phyloP scores from a whole-genome alignment of 1,140 invertebrate genomes.

The Bombus turneri region DNA sequence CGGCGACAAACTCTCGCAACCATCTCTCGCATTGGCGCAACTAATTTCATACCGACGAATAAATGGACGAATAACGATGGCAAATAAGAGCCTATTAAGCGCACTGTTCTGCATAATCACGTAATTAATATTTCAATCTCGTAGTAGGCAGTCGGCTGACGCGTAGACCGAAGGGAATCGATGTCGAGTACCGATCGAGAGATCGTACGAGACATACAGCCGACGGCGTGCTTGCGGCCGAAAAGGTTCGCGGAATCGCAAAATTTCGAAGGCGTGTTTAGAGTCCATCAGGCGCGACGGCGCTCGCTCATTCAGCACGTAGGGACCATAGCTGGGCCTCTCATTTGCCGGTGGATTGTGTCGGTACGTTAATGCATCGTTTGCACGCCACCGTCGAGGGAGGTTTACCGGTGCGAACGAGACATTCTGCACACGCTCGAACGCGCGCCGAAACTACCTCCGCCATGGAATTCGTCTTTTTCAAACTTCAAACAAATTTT shows the following conservation, averaged over 20 bases:
- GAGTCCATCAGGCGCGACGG: constrained; percentile 76
- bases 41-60: not conserved
- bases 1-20: not conserved
- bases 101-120: constrained; percentile 3
- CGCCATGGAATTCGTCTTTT: not conserved
- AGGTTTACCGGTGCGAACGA: constrained; percentile 77
- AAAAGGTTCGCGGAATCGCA: constrained; percentile 78
- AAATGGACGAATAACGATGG: not conserved
- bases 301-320: constrained; percentile 74
- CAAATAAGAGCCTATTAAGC: not conserved
- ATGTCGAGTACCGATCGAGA: not conserved
- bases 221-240: constrained; percentile 19
- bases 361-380: constrained; percentile 78
- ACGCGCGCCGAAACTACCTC: constrained; percentile 47
- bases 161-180: not conserved
- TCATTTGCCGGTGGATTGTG: constrained; percentile 81
- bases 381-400: constrained; percentile 76
- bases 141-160: constrained; percentile 25
- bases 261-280: constrained; percentile 80
- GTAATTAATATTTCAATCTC: constrained; percentile 50
- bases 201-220: not conserved
- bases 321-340: constrained; percentile 69
- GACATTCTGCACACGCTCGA: constrained; percentile 69
- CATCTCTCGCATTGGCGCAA: not conserved
- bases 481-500: not conserved